Evolutionary conservation across 2,797 vertebrate species (phyloP).

Genomic region (Syngnathus acus): DNA sequence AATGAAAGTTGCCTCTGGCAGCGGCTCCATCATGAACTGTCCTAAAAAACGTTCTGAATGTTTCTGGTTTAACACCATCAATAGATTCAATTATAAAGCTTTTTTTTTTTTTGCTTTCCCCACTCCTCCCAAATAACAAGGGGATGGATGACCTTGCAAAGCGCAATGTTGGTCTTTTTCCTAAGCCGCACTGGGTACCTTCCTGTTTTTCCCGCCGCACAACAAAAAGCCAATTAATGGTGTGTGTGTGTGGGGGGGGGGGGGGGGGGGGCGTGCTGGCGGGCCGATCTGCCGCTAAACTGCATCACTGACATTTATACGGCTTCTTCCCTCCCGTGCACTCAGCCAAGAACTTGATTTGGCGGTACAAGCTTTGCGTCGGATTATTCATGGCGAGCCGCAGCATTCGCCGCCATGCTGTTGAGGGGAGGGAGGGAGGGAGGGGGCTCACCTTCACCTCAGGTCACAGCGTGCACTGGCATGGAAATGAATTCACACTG

Average conservation of each 20-base stretch:
- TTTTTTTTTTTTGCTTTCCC: too few species aligned
- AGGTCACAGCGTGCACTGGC: constrained; percentile 63
- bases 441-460: constrained; percentile 64
- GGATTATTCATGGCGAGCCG: constrained; percentile 40
- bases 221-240: constrained; percentile 27
- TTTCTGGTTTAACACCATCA: too few species aligned
- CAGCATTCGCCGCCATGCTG: constrained; percentile 15
- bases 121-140: too few species aligned
- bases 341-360: constrained; percentile 47
- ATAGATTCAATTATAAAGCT: too few species aligned
- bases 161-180: not conserved
- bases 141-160: not conserved
- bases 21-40: too few species aligned
- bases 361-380: constrained; percentile 48
- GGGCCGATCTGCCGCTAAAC: constrained; percentile 48
- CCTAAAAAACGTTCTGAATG: too few species aligned
- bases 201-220: not conserved
- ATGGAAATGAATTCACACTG: constrained; percentile 60
- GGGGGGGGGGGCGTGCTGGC: too few species aligned
- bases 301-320: constrained; percentile 56
- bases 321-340: constrained; percentile 31
- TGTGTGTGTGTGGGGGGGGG: not conserved
- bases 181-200: not conserved
- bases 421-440: constrained; percentile 12
- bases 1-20: too few species aligned